Evolutionary conservation across 2,113 vertebrate genomes (phyloP).

Genomic region (Polypterus bichir): DNA sequence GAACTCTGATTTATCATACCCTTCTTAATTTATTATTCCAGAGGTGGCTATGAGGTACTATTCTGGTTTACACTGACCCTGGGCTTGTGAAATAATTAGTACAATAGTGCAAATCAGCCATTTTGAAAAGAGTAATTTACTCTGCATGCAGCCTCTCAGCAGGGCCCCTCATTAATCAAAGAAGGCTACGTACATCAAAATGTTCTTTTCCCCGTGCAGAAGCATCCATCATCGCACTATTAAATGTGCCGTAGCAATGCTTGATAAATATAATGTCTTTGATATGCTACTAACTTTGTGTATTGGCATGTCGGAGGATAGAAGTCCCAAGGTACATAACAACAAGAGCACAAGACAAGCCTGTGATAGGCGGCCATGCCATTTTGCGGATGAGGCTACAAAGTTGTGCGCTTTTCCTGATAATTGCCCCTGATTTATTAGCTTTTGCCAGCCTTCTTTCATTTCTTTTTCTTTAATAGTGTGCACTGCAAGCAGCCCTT

Average conservation of each 20-base stretch:
- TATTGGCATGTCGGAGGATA: slow-evolving; percentile 35
- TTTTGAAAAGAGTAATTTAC: slow-evolving; percentile 74
- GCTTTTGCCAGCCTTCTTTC: not conserved
- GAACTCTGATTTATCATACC: slow-evolving; percentile 20
- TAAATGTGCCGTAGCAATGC: slow-evolving; percentile 53
- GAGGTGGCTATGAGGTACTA: slow-evolving; percentile 35
- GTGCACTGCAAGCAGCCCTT: too few relatives aligned
- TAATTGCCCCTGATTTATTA: not conserved
- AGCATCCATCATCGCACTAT: slow-evolving; percentile 60
- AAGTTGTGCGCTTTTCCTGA: too few relatives aligned
- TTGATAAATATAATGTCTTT: slow-evolving; percentile 54
- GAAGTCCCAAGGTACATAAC: slow-evolving; percentile 25
- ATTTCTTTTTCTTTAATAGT: too few relatives aligned
- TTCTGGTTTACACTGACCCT: slow-evolving; percentile 46
- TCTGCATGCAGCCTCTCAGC: slow-evolving; percentile 55
- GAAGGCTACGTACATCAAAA: slow-evolving; percentile 64
- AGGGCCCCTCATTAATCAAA: slow-evolving; percentile 72
- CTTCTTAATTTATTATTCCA: slow-evolving; percentile 21
- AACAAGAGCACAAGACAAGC: too few relatives aligned
- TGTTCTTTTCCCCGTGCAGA: slow-evolving; percentile 44
- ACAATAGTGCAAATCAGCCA: slow-evolving; percentile 71
- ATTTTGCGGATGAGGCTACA: too few relatives aligned
- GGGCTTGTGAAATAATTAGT: slow-evolving; percentile 74
- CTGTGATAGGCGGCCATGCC: too few relatives aligned
- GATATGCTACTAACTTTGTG: slow-evolving; percentile 51